Conservation (phyloP, 2,113 vertebrate genomes). For the Caracal caracal region DNA sequence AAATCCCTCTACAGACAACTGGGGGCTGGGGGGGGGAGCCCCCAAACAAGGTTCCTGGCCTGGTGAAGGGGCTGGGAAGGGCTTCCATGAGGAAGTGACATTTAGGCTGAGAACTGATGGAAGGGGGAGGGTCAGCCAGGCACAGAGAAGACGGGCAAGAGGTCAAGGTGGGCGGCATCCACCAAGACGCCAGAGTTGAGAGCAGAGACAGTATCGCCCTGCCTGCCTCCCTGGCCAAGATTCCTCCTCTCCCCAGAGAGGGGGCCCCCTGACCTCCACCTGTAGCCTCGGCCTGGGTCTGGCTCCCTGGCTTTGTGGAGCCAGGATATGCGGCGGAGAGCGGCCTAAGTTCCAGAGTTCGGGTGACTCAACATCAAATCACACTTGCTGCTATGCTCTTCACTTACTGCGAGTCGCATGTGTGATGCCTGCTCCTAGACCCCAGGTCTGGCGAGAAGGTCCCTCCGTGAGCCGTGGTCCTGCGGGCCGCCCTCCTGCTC, state of each 20-base stretch:
- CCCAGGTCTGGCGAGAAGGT: not conserved
- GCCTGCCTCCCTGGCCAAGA: not conserved
- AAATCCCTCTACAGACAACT: not conserved
- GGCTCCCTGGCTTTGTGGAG: not conserved
- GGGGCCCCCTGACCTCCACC: not conserved
- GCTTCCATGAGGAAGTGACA: not conserved
- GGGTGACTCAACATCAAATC: not conserved
- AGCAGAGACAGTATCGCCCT: no score
- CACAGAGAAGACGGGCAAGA: not conserved
- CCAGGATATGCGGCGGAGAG: not conserved
- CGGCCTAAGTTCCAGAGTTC: not conserved
- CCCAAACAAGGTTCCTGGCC: not conserved
- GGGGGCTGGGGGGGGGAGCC: not conserved
- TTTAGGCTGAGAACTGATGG: not conserved
- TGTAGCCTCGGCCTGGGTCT: not conserved
- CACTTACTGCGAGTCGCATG: rapidly evolving
- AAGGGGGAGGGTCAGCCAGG: not conserved
- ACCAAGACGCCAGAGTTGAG: not conserved
- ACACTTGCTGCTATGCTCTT: not conserved
- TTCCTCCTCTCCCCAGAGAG: not conserved
- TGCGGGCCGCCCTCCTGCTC: not conserved
- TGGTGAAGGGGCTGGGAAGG: not conserved
- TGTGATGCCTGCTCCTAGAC: not conserved
- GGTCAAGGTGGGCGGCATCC: not conserved
- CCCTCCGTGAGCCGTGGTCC: not conserved